phyloP scores from a whole-genome alignment of 2,888 invertebrate genomes.

The Eupsilia transversa region DNA sequence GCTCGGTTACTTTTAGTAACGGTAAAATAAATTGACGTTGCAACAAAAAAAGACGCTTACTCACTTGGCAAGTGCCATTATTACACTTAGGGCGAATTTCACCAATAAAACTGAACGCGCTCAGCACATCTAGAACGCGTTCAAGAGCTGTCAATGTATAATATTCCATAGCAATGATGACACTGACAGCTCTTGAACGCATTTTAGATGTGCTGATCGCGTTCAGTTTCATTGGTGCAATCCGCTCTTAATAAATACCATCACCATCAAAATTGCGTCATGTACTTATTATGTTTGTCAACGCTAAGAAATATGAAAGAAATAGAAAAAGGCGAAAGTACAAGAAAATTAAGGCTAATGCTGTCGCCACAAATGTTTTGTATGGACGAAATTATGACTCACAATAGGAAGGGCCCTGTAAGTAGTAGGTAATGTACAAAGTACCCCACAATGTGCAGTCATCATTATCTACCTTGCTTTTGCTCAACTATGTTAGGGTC shows the following conservation, averaged over 20 bases:
- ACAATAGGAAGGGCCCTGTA: not conserved
- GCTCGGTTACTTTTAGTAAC: no score
- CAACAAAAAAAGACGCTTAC: not conserved
- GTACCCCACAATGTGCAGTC: not conserved
- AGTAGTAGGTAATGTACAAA: not conserved
- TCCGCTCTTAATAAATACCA: not conserved
- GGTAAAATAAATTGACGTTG: no score
- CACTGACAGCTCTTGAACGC: no score
- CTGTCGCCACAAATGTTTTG: not conserved
- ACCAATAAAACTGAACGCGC: no score
- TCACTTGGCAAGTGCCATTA: not conserved
- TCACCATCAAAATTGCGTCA: not conserved
- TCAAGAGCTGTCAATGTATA: no score
- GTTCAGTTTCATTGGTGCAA: no score
- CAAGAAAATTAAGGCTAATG: conserved; percentile 28
- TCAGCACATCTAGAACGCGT: no score
- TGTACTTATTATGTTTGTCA: not conserved
- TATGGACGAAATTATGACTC: not conserved
- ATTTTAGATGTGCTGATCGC: no score
- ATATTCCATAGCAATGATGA: no score
- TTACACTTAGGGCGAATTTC: no score
- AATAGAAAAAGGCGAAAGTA: not conserved
- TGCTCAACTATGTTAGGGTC: no score
- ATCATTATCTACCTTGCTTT: no score
- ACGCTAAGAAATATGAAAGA: not conserved